Evolutionary conservation across 2,888 invertebrate species (phyloP), one percentile per base, ranked within the genome.

Genomic region (Dioctria rufipes): DNA sequence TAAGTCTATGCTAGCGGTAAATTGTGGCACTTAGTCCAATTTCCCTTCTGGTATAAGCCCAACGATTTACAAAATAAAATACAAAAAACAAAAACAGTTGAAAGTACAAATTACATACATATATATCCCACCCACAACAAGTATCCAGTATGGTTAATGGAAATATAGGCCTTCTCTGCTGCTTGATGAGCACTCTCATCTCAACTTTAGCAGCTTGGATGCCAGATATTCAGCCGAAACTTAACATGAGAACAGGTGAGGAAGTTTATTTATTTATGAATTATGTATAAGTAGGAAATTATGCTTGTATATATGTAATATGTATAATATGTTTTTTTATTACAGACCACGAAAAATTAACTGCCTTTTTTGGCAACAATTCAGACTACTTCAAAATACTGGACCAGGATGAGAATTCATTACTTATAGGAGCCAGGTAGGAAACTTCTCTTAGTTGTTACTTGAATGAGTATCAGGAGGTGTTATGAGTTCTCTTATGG

Each of bases 381-480:
- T 93, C 94, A 84, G 95, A 97, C 89, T 94, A 96, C 90, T 98
- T 98, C 91, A 95, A 95, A 88, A 92, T 98, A 87, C 92, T 98
- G 89, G 94, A 95, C 90, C 94, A 94, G 89, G 95, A 97, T 89
- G 94, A 95, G 86, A 93, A 94, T 88, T 95, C 94, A 82, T 92
- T 98, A 86, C 92, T 98, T 86, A 93, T 98, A 85, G 98, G 98
- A 85, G 97, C 96, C 86, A 94, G 95, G 96, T 96, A 91, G 91
- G 90, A 87, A 71, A 54, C 3, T n/a, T 67, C 39, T 0, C 42
- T 46, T 37, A 46, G 9, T 46, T 6, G 49, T 46, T 9, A 46
- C 49, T 9, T 46, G 25, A 25, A 2, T 25, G 25, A 25, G 1
- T 25, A 25, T 25, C 25, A 25, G 25, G 25, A 25, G 25, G 25